Conservation (phyloP, 2,888 invertebrate species). For the Eremobia ochroleuca region DNA sequence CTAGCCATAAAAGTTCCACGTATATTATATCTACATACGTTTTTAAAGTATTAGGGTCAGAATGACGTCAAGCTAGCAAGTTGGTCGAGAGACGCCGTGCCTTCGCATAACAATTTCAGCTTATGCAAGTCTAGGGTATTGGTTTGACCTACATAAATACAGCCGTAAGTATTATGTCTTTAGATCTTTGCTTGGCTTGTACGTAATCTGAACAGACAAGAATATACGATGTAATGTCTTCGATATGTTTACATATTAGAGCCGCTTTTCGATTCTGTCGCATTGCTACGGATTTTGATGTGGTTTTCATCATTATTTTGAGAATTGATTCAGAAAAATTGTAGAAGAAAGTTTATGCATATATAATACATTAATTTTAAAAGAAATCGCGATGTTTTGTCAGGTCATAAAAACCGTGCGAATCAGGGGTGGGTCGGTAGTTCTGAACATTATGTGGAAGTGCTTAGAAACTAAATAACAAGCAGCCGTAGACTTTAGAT, state of each 20-base stretch:
- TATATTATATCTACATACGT: conserved; percentile 24
- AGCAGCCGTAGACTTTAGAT: background rate
- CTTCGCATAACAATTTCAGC: conserved; percentile 76
- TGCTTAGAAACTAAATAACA: background rate
- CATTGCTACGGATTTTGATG: background rate
- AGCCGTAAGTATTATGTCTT: conserved; percentile 39
- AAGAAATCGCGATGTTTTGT: background rate
- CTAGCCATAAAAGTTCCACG: background rate
- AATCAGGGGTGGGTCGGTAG: background rate
- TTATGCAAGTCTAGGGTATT: conserved; percentile 70
- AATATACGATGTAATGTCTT: background rate
- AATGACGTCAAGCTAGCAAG: conserved; percentile 65
- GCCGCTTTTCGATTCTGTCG: background rate
- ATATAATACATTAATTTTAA: background rate
- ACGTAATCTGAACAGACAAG: conserved; percentile 13
- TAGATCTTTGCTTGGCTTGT: conserved; percentile 18
- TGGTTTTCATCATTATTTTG: background rate
- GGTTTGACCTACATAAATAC: conserved; percentile 57
- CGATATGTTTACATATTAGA: background rate
- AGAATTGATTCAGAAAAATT: background rate
- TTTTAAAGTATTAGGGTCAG: conserved; percentile 50
- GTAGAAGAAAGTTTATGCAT: background rate
- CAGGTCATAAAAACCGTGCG: background rate
- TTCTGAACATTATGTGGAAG: background rate
- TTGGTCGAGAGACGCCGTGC: conserved; percentile 71